phyloP scores from a whole-genome alignment of 2,113 vertebrate genomes.

The Sander lucioperca region DNA sequence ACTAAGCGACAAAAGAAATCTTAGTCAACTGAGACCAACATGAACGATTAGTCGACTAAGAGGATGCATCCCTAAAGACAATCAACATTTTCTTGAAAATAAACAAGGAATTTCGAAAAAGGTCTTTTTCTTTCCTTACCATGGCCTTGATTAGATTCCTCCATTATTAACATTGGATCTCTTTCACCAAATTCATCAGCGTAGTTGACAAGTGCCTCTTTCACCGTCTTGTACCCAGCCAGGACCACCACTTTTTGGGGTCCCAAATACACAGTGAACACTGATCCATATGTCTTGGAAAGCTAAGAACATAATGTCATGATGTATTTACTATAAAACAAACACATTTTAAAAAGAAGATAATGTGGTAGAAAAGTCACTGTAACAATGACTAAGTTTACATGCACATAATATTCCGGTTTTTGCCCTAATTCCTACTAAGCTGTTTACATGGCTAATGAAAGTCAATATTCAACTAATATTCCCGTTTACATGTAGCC shows the following conservation, averaged over 20 bases:
- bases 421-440: too few relatives aligned
- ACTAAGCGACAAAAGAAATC: too few relatives aligned
- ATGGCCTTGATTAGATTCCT: background rate
- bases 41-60: too few relatives aligned
- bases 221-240: constrained; percentile 61
- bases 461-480: too few relatives aligned
- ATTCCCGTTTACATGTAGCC: too few relatives aligned
- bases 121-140: background rate
- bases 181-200: constrained; percentile 49
- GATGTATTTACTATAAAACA: background rate
- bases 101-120: background rate
- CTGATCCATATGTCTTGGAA: constrained; percentile 57
- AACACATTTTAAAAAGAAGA: background rate
- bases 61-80: too few relatives aligned
- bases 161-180: accelerated
- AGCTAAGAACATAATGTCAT: constrained; percentile 24
- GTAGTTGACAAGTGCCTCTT: constrained; percentile 53
- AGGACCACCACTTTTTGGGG: constrained; percentile 61
- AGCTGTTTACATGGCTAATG: too few relatives aligned
- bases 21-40: too few relatives aligned
- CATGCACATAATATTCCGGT: too few relatives aligned
- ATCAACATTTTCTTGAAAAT: background rate
- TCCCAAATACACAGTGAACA: constrained; percentile 57
- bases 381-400: too few relatives aligned
- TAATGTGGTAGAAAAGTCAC: background rate